These are phyloP conservation scores for Drosophila austrosaltans DNA, from an alignment of 2,888 invertebrate genomes.

Conservation along the genomic window DNA sequence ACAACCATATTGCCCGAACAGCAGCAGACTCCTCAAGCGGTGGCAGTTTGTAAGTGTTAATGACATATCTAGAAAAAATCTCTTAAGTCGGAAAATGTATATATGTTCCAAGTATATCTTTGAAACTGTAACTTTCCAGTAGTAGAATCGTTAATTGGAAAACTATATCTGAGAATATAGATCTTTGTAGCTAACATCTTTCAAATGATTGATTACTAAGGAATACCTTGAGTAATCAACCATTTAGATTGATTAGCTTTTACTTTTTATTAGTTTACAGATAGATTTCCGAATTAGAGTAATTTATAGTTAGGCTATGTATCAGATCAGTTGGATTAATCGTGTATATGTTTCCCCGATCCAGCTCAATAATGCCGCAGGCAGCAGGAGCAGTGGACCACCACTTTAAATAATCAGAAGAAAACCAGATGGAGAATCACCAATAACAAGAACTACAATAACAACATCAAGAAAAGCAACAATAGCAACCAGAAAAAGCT, in stretches of 20 bases:
- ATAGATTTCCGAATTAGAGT: too few species aligned
- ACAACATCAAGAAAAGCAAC: slow-evolving; percentile 40
- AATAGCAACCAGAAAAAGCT: slow-evolving; percentile 45
- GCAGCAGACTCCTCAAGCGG: slow-evolving; percentile 72
- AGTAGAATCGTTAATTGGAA: too few species aligned
- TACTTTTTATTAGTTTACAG: too few species aligned
- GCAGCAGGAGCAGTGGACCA: slow-evolving; percentile 46
- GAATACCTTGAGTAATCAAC: too few species aligned
- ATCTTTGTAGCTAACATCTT: too few species aligned
- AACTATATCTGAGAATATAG: too few species aligned
- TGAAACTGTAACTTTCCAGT: too few species aligned
- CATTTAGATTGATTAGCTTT: too few species aligned
- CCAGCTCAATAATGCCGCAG: slow-evolving; percentile 82
- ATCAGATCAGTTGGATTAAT: not conserved
- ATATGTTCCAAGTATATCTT: too few species aligned
- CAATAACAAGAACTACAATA: slow-evolving; percentile 20
- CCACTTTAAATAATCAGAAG: slow-evolving; percentile 59
- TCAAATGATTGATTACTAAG: too few species aligned
- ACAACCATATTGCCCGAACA: slow-evolving; percentile 74
- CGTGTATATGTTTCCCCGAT: slow-evolving; percentile 22
- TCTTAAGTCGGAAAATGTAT: too few species aligned
- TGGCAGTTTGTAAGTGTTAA: slow-evolving; percentile 73
- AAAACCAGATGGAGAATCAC: slow-evolving; percentile 36
- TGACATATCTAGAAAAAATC: not conserved
- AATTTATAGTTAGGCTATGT: too few species aligned